Conservation (phyloP, 2,797 vertebrate genomes). For the Thamnophis elegans region DNA sequence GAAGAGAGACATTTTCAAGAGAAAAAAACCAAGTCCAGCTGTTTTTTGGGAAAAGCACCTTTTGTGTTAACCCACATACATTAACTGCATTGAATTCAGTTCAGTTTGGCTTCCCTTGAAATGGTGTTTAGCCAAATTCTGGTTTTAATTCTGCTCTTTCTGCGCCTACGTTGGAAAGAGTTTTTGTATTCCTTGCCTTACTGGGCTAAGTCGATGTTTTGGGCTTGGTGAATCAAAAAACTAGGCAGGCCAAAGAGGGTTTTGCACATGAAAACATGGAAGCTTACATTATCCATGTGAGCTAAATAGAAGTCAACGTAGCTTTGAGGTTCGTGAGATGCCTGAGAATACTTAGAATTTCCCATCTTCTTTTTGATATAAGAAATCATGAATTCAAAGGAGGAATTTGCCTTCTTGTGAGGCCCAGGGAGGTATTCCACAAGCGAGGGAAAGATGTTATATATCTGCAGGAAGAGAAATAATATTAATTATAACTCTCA, state of each 20-base stretch:
- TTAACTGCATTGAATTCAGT: not conserved
- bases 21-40: too few species aligned
- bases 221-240: not conserved
- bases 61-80: not conserved
- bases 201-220: not conserved
- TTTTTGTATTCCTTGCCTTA: not conserved
- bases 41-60: not conserved
- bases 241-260: too few species aligned
- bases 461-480: conserved; percentile 1
- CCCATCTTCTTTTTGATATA: conserved; percentile 5
- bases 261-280: not conserved
- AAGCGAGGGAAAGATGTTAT: not conserved
- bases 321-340: not conserved
- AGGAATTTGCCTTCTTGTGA: not conserved
- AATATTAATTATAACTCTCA: not conserved
- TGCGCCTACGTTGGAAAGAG: not conserved
- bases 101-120: not conserved
- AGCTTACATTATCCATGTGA: conserved; percentile 9
- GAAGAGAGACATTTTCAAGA: too few species aligned
- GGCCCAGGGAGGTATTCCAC: not conserved
- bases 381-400: conserved; percentile 10
- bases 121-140: not conserved
- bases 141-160: not conserved
- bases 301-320: conserved; percentile 16
- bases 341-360: not conserved